phyloP scores from a whole-genome alignment of 1,140 invertebrate species.

The Anoplolepis gracilipes region DNA sequence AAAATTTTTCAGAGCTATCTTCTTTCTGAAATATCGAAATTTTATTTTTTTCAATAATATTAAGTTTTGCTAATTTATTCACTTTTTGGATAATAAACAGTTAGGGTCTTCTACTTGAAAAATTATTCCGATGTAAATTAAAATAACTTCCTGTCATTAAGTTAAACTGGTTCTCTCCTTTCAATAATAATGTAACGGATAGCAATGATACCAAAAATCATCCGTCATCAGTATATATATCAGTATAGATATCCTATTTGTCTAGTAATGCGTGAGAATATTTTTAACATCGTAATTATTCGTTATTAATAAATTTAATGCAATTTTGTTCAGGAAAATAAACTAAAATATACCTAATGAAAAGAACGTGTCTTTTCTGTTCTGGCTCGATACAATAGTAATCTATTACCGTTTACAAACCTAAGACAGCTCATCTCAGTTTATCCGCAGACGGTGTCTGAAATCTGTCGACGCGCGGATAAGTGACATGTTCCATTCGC shows the following conservation, averaged over 20 bases:
- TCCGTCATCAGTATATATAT: too few relatives aligned
- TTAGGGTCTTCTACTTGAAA: background rate
- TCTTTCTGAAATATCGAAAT: background rate
- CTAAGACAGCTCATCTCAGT: slow-evolving; percentile 64
- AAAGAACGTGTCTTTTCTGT: background rate
- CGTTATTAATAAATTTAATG: background rate
- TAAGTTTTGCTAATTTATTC: background rate
- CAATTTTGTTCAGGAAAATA: background rate
- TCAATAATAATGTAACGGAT: background rate
- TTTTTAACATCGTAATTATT: background rate
- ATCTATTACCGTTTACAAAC: slow-evolving; percentile 40
- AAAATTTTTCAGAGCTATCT: background rate
- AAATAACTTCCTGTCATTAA: background rate
- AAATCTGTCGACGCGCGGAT: slow-evolving; percentile 67
- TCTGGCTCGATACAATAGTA: background rate
- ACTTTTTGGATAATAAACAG: background rate
- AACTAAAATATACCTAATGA: background rate
- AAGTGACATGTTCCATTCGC: slow-evolving; percentile 70
- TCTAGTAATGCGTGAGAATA: background rate
- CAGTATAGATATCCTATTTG: background rate
- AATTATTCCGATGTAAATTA: background rate
- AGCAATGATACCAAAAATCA: background rate
- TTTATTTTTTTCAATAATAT: background rate
- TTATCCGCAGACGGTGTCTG: slow-evolving; percentile 64
- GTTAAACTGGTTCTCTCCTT: background rate